phyloP scores from a whole-genome alignment of 1,140 invertebrate genomes.

The Saccostrea glomerata region DNA sequence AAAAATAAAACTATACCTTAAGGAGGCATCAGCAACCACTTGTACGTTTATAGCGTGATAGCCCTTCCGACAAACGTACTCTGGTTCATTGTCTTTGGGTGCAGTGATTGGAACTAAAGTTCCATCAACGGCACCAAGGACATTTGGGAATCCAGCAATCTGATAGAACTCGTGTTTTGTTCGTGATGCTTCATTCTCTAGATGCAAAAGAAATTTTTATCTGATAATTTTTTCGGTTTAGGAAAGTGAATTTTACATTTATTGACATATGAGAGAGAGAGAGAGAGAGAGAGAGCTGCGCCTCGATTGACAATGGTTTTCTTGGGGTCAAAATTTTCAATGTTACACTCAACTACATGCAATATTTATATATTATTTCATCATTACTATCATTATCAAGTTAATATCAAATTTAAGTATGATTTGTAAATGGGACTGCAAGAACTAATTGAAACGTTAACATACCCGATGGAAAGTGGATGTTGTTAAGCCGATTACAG shows the following conservation, averaged over 20 bases:
- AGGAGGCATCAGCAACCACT: slow-evolving; percentile 18
- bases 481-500: slow-evolving; percentile 32
- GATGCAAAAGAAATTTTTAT: neutral
- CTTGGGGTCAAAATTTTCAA: too few relatives aligned
- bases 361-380: too few relatives aligned
- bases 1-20: neutral
- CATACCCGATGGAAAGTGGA: slow-evolving; percentile 16
- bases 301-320: too few relatives aligned
- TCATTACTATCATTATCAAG: too few relatives aligned
- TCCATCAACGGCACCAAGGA: slow-evolving; percentile 45
- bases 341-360: too few relatives aligned
- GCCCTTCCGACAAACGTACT: slow-evolving; percentile 47
- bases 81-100: slow-evolving; percentile 25
- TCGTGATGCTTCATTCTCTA: neutral
- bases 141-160: slow-evolving; percentile 46
- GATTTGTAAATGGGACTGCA: too few relatives aligned
- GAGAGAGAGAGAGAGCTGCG: too few relatives aligned
- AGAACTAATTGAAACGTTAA: neutral
- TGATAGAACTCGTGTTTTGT: slow-evolving; percentile 47
- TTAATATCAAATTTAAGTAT: too few relatives aligned
- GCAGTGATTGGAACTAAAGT: slow-evolving; percentile 48
- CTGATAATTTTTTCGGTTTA: too few relatives aligned
- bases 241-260: too few relatives aligned
- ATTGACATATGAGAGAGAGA: too few relatives aligned
- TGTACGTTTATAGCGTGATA: slow-evolving; percentile 54